Base-by-base conservation (phyloP, 35 echinoderm and acorn worm genomes). In the Holothuria glaberrima region DNA sequence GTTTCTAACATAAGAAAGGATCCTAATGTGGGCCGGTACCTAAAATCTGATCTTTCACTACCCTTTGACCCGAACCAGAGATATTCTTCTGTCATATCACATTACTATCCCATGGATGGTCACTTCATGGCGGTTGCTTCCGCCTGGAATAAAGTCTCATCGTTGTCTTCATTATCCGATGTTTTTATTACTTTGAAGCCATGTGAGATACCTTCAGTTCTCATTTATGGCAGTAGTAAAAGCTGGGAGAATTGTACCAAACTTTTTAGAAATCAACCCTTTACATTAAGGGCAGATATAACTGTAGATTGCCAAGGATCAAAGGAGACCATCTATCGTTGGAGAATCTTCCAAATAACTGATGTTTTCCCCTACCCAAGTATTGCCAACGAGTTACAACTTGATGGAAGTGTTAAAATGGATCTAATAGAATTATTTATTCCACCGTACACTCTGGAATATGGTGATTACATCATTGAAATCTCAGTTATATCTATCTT, bases 401-500 rank as follows among this genome's bases (percentile, higher is more conserved):
- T 97, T 9, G 83, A 58, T 10, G 30, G 18, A 21, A 24, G 45
- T 38, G 63, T 97, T 58, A 82, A 86, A 17, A 92, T 89, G 29
- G 36, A 89, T 20, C 75, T 94, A 19, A 67, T 88, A 0, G 90
- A 91, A 50, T 48, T 91, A 30, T 94, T 90, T 56, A 91, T 97
- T 4, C 95, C 95, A 80, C 32, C 46, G 36, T 97, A 58, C 71
- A 82, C 45, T 2, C 57, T 97, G 56, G 92, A 90, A 27, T 94
- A 97, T 73, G 95, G 95, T n/a, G 69, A 83, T 5, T 97, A 94
- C 34, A 88, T 97, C 34, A 68, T 94, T 7, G 70, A 91, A 38
- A 33, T 97, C n/a, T 75, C 68, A 10, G 92, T 94, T 0, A 59
- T 78, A 4, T 25, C 93, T 28, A 30, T 89, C 0, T 84, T 97